phyloP scores from a whole-genome alignment of 2,113 vertebrate genomes.

The Hippoglossus stenolepis region DNA sequence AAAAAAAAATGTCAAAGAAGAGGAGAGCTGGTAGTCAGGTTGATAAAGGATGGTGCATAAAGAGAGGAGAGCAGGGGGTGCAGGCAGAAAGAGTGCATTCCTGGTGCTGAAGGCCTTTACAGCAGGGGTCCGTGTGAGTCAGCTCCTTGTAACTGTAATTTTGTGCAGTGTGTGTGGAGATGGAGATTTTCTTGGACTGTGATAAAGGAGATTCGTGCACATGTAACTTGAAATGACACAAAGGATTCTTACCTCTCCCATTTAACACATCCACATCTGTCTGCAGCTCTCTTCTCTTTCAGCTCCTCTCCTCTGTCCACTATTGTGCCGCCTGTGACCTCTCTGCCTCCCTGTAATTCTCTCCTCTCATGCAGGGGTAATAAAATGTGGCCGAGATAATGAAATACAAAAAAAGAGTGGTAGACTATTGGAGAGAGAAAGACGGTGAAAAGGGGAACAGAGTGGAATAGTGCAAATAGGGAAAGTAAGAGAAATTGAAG shows the following conservation, averaged over 20 bases:
- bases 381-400: constrained; percentile 42
- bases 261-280: constrained; percentile 22
- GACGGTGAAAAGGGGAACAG: too few relatives aligned
- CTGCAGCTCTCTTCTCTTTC: not conserved
- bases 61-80: not conserved
- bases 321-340: constrained; percentile 30
- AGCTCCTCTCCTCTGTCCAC: constrained; percentile 10
- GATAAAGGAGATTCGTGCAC: not conserved
- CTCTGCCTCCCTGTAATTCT: constrained; percentile 32
- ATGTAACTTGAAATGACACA: constrained; percentile 27
- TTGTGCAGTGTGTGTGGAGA: not conserved
- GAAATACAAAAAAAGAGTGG: constrained; percentile 31
- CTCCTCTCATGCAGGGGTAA: constrained; percentile 24
- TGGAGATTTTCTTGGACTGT: constrained; percentile 17
- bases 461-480: not conserved
- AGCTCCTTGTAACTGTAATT: constrained; percentile 30
- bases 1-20: not conserved
- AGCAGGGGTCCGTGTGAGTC: constrained; percentile 29
- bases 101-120: constrained; percentile 18
- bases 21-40: not conserved
- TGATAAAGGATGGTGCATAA: not conserved
- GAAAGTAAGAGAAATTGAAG: not conserved
- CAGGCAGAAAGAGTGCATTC: constrained; percentile 7
- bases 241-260: constrained; percentile 7
- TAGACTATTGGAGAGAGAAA: not conserved